phyloP scores from a whole-genome alignment of 2,888 invertebrate species.

The Tetanocera ferruginea region DNA sequence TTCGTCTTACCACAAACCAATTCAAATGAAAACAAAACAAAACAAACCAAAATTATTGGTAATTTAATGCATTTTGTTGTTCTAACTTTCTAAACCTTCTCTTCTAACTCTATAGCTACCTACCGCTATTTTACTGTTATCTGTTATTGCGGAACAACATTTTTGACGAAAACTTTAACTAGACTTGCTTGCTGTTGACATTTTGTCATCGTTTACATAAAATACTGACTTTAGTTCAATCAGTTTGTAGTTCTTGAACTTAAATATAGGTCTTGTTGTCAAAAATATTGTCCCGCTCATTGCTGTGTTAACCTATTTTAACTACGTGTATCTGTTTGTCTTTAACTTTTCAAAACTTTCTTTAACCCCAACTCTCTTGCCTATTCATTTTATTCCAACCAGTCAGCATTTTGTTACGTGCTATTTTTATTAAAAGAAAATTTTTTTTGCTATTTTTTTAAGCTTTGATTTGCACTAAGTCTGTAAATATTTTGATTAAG shows the following conservation, averaged over 20 bases:
- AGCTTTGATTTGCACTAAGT: not conserved
- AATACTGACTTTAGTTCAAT: no score
- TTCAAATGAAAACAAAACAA: not conserved
- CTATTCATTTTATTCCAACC: slow-evolving; percentile 48
- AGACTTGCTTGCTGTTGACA: no score
- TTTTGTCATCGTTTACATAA: no score
- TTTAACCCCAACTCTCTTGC: not conserved
- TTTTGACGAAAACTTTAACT: no score
- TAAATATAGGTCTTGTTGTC: no score
- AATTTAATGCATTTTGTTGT: slow-evolving; percentile 20
- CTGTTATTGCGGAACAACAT: not conserved
- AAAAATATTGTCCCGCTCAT: no score
- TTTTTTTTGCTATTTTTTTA: not conserved
- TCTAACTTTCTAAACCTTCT: slow-evolving; percentile 43
- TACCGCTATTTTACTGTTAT: not conserved
- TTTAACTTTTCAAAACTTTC: no score
- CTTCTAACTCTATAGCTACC: not conserved
- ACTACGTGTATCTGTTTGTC: no score
- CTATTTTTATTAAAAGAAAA: slow-evolving; percentile 48
- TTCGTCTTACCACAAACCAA: not conserved
- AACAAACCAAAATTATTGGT: slow-evolving; percentile 17
- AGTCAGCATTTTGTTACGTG: slow-evolving; percentile 64
- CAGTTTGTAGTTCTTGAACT: no score
- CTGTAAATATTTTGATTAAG: slow-evolving; percentile 40
- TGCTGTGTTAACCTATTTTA: no score